Evolutionary conservation across 2,888 invertebrate species (phyloP).

Genomic region (Phengaris alcon): DNA sequence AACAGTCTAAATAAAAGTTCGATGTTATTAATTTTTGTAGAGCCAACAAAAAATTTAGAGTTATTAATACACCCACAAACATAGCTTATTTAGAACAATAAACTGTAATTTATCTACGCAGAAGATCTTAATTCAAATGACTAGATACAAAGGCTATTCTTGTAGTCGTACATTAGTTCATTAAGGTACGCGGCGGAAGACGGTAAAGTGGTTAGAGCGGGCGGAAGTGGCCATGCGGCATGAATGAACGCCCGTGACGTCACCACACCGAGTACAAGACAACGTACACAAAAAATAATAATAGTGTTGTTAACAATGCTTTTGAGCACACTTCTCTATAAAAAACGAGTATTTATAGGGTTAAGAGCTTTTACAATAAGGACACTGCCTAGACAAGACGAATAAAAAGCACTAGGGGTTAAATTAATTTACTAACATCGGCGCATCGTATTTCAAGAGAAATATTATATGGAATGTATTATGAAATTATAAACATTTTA

Average conservation of each 20-base stretch:
- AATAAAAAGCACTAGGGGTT: too few species aligned
- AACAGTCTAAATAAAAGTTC: not conserved
- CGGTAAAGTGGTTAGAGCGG: constrained; percentile 44
- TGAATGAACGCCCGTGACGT: constrained; percentile 52
- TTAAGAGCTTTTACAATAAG: not conserved
- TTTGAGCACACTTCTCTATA: not conserved
- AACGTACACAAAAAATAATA: not conserved
- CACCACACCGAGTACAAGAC: constrained; percentile 37
- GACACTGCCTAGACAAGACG: too few species aligned
- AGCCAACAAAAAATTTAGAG: not conserved
- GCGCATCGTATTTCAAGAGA: too few species aligned
- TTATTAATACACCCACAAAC: not conserved
- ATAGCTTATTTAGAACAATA: not conserved
- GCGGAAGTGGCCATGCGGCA: constrained; percentile 62
- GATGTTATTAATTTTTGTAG: not conserved
- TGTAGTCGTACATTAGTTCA: constrained; percentile 32
- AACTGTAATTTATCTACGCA: constrained; percentile 6
- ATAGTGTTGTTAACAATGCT: constrained; percentile 7
- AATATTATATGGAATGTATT: too few species aligned
- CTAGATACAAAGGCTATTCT: constrained; percentile 17
- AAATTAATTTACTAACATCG: too few species aligned
- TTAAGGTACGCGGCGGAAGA: constrained; percentile 40
- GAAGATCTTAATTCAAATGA: constrained; percentile 10
- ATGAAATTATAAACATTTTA: too few species aligned
- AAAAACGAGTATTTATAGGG: not conserved